Percentiles rank a stretch among this genome's conserved stretches.
Evolutionary conservation across 1,140 invertebrate species (phyloP).

Genomic region (Heliconius congener): DNA sequence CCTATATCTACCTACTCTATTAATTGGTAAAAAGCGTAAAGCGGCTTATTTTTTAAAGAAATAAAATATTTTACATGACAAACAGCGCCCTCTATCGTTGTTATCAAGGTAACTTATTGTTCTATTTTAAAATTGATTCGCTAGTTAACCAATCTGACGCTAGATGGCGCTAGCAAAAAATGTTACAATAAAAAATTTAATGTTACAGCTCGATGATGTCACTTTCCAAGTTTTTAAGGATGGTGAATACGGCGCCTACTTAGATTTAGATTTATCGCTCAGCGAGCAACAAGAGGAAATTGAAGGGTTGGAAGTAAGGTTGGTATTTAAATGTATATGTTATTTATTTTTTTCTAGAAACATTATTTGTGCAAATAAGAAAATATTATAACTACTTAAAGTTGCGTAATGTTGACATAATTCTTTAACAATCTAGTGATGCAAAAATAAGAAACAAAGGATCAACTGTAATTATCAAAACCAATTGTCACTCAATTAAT

Average conservation of each 20-base stretch:
- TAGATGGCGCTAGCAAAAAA: slow-evolving; percentile 14
- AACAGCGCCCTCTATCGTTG: background rate
- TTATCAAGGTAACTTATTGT: background rate
- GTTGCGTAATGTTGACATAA: too few relatives aligned
- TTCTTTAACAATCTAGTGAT: too few relatives aligned
- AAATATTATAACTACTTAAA: too few relatives aligned
- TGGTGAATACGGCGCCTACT: slow-evolving; percentile 97
- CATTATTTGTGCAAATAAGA: too few relatives aligned
- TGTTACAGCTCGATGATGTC: slow-evolving; percentile 96
- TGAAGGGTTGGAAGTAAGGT: slow-evolving; percentile 97
- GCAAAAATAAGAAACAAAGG: too few relatives aligned
- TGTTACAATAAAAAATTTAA: slow-evolving; percentile 4
- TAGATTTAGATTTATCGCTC: slow-evolving; percentile 97
- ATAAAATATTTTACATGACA: background rate
- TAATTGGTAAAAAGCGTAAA: too few relatives aligned
- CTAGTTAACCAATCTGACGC: background rate
- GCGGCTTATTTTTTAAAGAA: too few relatives aligned
- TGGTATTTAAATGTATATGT: slow-evolving; percentile 68
- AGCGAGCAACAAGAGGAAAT: slow-evolving; percentile 97
- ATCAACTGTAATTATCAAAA: too few relatives aligned
- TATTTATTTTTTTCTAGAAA: too few relatives aligned
- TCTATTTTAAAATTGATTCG: background rate
- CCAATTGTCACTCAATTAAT: too few relatives aligned
- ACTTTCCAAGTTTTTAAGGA: slow-evolving; percentile 97
- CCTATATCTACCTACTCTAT: too few relatives aligned